Percentiles rank a stretch among this genome's conserved stretches.
These are phyloP conservation scores for Zaprionus africanus DNA, from an alignment of 1,140 invertebrate genomes.

Conservation along the genomic window DNA sequence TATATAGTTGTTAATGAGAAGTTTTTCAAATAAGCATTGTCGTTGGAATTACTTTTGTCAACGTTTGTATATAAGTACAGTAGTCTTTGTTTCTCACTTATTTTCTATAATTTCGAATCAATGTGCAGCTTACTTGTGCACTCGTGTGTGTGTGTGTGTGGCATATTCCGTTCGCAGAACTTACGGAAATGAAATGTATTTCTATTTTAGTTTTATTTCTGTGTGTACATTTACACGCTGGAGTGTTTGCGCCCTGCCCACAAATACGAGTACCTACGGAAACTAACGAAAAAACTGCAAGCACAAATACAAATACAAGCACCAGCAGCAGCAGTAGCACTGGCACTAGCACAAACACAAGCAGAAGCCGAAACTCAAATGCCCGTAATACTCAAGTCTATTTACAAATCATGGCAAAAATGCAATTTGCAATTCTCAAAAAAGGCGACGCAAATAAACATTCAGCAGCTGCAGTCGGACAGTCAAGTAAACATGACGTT, in stretches of 20 bases:
- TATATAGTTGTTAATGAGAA: too few relatives aligned
- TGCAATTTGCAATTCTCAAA: constrained; percentile 62
- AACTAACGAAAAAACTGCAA: constrained; percentile 38
- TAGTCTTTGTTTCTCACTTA: not conserved
- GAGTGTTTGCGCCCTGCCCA: constrained; percentile 65
- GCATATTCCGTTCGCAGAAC: constrained; percentile 65
- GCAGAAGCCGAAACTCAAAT: constrained; percentile 33
- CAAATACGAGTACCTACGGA: constrained; percentile 31
- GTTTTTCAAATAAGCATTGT: too few relatives aligned
- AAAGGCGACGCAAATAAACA: constrained; percentile 52
- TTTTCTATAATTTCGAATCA: constrained; percentile 12
- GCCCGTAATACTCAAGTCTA: constrained; percentile 59
- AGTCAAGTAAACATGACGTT: constrained; percentile 51
- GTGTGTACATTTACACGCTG: constrained; percentile 68
- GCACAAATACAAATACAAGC: constrained; percentile 22
- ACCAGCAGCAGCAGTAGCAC: constrained; percentile 29
- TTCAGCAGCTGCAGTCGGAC: constrained; percentile 32
- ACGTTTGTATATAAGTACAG: too few relatives aligned
- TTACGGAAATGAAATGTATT: constrained; percentile 82
- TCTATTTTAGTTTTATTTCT: constrained; percentile 75
- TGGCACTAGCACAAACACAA: constrained; percentile 10
- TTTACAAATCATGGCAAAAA: constrained; percentile 77
- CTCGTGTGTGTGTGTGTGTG: constrained; percentile 28
- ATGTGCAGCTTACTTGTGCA: constrained; percentile 20
- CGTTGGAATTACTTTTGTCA: too few relatives aligned